phyloP scores from a whole-genome alignment of 2,888 invertebrate genomes.

The Drosophila meridionalis region DNA sequence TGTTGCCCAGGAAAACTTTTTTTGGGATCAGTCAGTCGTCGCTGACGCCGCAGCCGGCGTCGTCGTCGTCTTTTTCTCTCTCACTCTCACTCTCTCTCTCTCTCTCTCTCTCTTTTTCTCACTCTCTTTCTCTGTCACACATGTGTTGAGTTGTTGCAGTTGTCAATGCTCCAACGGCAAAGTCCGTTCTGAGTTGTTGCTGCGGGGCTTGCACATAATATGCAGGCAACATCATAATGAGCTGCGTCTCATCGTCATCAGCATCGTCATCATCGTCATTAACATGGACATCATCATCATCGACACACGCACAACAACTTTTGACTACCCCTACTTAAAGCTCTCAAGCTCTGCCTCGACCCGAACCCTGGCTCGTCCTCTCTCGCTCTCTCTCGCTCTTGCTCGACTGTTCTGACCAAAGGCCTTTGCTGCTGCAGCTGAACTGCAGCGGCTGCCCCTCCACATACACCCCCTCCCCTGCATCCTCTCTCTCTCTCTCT shows the following conservation, averaged over 20 bases:
- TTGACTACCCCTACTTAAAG: slow-evolving; percentile 73
- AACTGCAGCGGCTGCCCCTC: slow-evolving; percentile 40
- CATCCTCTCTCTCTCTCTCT: slow-evolving; percentile 1
- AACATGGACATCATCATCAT: slow-evolving; percentile 31
- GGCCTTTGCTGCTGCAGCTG: slow-evolving; percentile 24
- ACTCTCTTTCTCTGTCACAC: not conserved
- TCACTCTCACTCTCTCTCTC: slow-evolving; percentile 9
- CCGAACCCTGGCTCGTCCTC: slow-evolving; percentile 21
- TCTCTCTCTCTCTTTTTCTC: slow-evolving; percentile 20
- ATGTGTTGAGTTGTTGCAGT: slow-evolving; percentile 47
- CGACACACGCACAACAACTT: slow-evolving; percentile 46
- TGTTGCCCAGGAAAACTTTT: slow-evolving; percentile 83
- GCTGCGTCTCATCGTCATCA: slow-evolving; percentile 25
- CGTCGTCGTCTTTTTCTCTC: slow-evolving; percentile 20
- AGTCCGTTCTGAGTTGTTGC: slow-evolving; percentile 73
- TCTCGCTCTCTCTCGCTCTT: slow-evolving; percentile 17
- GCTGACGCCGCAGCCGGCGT: slow-evolving; percentile 42
- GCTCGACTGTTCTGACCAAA: slow-evolving; percentile 7
- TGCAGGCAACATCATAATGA: slow-evolving; percentile 73
- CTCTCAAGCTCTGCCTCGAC: slow-evolving; percentile 65
- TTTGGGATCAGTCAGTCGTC: slow-evolving; percentile 78
- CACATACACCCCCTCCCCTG: slow-evolving; percentile 4
- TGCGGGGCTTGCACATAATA: slow-evolving; percentile 74
- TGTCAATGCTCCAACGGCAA: slow-evolving; percentile 72
- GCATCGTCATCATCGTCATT: slow-evolving; percentile 33